Conservation (phyloP, 2,113 vertebrate genomes). For the Cyphomyrus discorhynchus region DNA sequence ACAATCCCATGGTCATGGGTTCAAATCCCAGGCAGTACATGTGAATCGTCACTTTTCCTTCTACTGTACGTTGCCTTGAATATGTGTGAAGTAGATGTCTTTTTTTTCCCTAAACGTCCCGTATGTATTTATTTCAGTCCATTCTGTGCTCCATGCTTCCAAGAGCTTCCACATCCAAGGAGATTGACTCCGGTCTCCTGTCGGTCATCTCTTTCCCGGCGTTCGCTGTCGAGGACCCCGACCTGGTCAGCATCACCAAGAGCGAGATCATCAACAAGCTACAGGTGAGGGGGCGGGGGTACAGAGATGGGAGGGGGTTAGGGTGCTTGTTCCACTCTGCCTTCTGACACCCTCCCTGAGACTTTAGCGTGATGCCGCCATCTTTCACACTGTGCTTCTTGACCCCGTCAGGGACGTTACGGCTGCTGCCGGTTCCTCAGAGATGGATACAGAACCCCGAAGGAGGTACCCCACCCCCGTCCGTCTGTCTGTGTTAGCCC, state of each 20-base stretch:
- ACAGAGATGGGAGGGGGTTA: neutral
- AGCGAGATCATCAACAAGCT: slow-evolving; percentile 90
- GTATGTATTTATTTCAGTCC: slow-evolving; percentile 58
- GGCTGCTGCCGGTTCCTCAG: slow-evolving; percentile 95
- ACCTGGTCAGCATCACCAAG: slow-evolving; percentile 87
- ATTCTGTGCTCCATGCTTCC: slow-evolving; percentile 98
- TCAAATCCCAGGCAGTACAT: neutral
- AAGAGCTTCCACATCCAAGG: slow-evolving; percentile 91
- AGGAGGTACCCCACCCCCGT: slow-evolving; percentile 67
- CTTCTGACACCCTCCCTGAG: neutral
- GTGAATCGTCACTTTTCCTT: neutral
- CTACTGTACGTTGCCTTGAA: neutral
- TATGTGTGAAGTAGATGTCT: neutral
- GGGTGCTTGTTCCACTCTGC: neutral
- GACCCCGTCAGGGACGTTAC: slow-evolving; percentile 75
- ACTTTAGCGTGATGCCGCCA: neutral
- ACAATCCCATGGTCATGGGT: neutral
- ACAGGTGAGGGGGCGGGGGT: slow-evolving; percentile 63
- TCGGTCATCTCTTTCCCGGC: slow-evolving; percentile 94
- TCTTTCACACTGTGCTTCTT: neutral
- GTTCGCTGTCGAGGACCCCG: slow-evolving; percentile 91
- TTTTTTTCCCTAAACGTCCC: neutral
- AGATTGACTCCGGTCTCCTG: slow-evolving; percentile 92
- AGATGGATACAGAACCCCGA: slow-evolving; percentile 91
- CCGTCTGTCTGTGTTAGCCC: neutral